Evolutionary conservation across 2,888 invertebrate genomes (phyloP).

Genomic region (Philereme transversata): DNA sequence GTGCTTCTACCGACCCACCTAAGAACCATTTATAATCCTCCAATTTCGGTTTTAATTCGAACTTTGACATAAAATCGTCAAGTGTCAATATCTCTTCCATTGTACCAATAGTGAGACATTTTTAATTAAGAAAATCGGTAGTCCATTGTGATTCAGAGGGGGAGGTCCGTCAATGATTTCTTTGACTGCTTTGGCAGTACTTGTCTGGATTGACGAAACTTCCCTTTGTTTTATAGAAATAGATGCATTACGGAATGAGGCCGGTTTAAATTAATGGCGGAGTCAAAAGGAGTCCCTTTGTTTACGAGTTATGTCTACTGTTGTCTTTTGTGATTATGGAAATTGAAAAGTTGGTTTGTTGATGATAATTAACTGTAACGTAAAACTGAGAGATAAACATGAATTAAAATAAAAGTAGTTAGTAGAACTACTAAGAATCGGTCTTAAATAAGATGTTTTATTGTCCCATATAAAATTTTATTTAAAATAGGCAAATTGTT

Average conservation of each 20-base stretch:
- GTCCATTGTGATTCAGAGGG: conserved; percentile 52
- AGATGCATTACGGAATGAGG: conserved; percentile 68
- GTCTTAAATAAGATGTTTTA: too few relatives aligned
- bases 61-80: conserved; percentile 22
- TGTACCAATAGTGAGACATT: conserved; percentile 73
- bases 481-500: too few relatives aligned
- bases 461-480: too few relatives aligned
- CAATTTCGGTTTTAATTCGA: too few relatives aligned
- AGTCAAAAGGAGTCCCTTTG: conserved; percentile 29
- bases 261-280: conserved; percentile 30
- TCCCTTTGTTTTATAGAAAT: conserved; percentile 49
- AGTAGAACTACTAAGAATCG: too few relatives aligned
- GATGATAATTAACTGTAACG: too few relatives aligned
- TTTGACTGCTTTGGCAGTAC: conserved; percentile 61
- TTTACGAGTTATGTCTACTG: conserved; percentile 28
- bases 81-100: conserved; percentile 32
- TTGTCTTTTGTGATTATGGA: conserved; percentile 19
- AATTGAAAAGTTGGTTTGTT: conserved; percentile 19
- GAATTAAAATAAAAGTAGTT: too few relatives aligned
- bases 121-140: conserved; percentile 80
- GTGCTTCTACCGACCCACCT: too few relatives aligned
- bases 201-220: conserved; percentile 56
- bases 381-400: too few relatives aligned
- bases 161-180: conserved; percentile 61
- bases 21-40: too few relatives aligned